Conservation (phyloP, 2,888 invertebrate species). For the Arge pagana region DNA sequence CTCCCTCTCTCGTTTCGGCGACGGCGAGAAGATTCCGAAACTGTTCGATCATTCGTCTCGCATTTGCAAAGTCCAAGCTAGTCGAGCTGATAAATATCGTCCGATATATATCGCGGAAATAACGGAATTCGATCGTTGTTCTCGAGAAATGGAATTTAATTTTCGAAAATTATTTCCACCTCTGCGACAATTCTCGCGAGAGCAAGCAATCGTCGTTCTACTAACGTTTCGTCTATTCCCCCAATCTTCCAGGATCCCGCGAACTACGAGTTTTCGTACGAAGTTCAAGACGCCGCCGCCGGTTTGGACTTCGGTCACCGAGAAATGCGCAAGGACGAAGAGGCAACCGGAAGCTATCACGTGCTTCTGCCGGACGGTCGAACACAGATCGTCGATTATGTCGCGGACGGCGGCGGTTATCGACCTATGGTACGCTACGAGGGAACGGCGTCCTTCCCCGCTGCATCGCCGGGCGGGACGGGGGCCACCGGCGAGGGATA, state of each 20-base stretch:
- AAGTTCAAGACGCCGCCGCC: slow-evolving; percentile 65
- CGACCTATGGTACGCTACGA: slow-evolving; percentile 65
- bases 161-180: too few relatives aligned
- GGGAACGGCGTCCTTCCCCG: slow-evolving; percentile 52
- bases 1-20: too few relatives aligned
- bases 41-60: too few relatives aligned
- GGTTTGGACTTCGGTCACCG: slow-evolving; percentile 69
- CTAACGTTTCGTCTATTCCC: background rate
- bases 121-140: background rate
- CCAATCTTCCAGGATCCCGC: slow-evolving; percentile 64
- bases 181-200: too few relatives aligned
- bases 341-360: slow-evolving; percentile 68
- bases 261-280: slow-evolving; percentile 69
- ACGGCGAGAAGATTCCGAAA: too few relatives aligned
- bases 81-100: too few relatives aligned
- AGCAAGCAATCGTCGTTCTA: too few relatives aligned
- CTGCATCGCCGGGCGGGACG: slow-evolving; percentile 29
- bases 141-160: background rate
- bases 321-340: slow-evolving; percentile 68
- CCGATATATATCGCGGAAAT: too few relatives aligned
- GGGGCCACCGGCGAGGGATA: slow-evolving; percentile 42
- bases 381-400: slow-evolving; percentile 68
- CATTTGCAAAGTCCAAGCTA: too few relatives aligned
- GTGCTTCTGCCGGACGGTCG: slow-evolving; percentile 69
- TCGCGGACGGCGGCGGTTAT: slow-evolving; percentile 67